A percentile compares a stretch with the other conserved stretches of the same genome.
Evolutionary conservation across 2,113 vertebrate species (phyloP).

Genomic region (Tauraco erythrolophus): DNA sequence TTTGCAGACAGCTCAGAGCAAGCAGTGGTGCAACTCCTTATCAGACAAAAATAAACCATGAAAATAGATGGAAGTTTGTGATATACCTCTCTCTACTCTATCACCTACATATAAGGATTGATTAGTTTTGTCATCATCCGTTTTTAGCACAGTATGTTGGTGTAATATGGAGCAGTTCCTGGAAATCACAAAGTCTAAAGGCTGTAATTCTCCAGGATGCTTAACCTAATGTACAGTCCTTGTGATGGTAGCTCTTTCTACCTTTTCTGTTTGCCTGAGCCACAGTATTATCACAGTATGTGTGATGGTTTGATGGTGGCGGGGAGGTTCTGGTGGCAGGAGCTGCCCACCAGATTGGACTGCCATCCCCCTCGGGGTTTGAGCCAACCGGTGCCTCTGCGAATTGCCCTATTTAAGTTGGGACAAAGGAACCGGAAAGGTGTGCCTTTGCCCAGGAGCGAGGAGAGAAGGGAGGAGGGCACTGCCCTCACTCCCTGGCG

Average conservation of each 20-base stretch:
- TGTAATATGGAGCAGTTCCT: neutral
- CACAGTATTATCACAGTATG: neutral
- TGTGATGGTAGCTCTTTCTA: neutral
- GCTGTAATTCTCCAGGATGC: neutral
- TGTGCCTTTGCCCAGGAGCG: too few relatives aligned
- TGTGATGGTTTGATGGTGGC: too few relatives aligned
- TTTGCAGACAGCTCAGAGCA: neutral
- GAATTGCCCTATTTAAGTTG: too few relatives aligned
- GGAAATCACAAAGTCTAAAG: neutral
- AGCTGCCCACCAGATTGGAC: too few relatives aligned
- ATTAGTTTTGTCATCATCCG: neutral
- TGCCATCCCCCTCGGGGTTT: too few relatives aligned
- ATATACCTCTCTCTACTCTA: neutral
- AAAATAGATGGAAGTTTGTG: neutral
- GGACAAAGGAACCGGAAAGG: too few relatives aligned
- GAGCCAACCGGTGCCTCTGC: too few relatives aligned
- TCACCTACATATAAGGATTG: neutral
- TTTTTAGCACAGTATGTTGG: neutral
- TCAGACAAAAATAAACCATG: neutral
- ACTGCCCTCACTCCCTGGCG: too few relatives aligned
- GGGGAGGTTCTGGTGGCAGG: too few relatives aligned
- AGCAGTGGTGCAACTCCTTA: neutral
- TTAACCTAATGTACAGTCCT: neutral
- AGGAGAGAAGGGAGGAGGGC: too few relatives aligned
- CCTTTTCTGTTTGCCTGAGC: neutral